Percentiles rank a stretch among this genome's conserved stretches.
Conservation (phyloP, 1,140 invertebrate genomes). For the Drosophila pallidifrons region DNA sequence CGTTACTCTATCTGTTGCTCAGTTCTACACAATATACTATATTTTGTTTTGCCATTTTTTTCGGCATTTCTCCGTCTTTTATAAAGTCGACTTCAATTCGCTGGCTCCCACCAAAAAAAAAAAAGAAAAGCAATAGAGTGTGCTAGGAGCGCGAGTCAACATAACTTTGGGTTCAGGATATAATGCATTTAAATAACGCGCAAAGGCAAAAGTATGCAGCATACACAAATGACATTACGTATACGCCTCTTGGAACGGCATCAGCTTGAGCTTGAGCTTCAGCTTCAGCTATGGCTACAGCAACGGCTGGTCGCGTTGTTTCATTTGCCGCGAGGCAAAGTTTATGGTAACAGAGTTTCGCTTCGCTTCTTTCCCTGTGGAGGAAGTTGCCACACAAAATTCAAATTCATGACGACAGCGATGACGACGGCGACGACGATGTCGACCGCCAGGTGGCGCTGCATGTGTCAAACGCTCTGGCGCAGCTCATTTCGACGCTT, state of each 20-base stretch:
- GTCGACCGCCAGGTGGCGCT: conserved; percentile 68
- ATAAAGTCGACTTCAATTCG: too few species aligned
- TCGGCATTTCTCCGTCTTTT: too few species aligned
- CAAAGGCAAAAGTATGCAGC: conserved; percentile 68
- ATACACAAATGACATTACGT: conserved; percentile 68
- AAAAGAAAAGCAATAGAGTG: too few species aligned
- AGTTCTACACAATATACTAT: too few species aligned
- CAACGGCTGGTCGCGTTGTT: conserved; percentile 6
- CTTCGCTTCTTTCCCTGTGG: neutral
- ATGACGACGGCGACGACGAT: too few species aligned
- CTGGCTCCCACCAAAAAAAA: too few species aligned
- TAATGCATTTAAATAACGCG: conserved; percentile 69
- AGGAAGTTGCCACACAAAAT: conserved; percentile 35
- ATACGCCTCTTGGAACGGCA: conserved; percentile 45
- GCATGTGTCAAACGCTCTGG: conserved; percentile 69
- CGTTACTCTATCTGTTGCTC: too few species aligned
- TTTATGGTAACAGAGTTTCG: conserved; percentile 53
- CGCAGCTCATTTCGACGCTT: conserved; percentile 62
- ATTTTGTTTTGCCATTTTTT: too few species aligned
- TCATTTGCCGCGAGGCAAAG: conserved; percentile 49
- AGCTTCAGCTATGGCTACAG: neutral
- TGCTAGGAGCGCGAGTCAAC: neutral
- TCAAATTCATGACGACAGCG: conserved; percentile 73
- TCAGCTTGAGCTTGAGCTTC: neutral
- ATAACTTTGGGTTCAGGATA: conserved; percentile 23